Evolutionary conservation across 2,113 vertebrate species (phyloP).

Genomic region (Ifrita kowaldi): DNA sequence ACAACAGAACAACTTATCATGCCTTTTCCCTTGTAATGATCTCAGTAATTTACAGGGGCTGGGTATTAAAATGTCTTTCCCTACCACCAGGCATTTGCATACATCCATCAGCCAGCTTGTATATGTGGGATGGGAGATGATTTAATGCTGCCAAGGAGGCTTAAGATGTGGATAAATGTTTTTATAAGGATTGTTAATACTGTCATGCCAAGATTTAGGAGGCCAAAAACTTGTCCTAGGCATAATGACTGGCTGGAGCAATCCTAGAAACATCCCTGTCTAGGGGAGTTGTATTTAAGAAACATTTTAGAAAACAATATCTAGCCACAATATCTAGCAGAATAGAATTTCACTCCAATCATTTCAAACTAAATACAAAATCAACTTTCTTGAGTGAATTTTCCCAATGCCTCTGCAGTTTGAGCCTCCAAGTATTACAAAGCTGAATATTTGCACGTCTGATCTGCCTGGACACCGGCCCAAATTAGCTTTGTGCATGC

Average conservation of each 20-base stretch:
- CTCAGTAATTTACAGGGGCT: slow-evolving; percentile 37
- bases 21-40: slow-evolving; percentile 7
- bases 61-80: slow-evolving; percentile 32
- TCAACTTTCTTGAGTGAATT: background rate
- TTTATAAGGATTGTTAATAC: slow-evolving; percentile 26
- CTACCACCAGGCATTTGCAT: slow-evolving; percentile 9
- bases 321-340: background rate
- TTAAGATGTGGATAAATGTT: slow-evolving; percentile 47
- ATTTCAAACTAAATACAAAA: background rate
- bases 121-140: slow-evolving; percentile 26
- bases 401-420: background rate
- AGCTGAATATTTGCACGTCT: background rate
- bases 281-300: background rate
- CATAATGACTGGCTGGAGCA: background rate
- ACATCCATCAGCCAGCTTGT: slow-evolving; percentile 44
- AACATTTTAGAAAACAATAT: background rate
- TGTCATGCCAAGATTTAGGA: background rate
- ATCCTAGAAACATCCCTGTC: background rate
- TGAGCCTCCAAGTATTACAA: background rate
- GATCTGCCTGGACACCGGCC: background rate
- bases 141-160: slow-evolving; percentile 17
- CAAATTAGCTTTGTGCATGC: background rate
- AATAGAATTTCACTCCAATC: background rate
- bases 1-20: slow-evolving; percentile 18
- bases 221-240: background rate